Conservation (phyloP, 2,113 vertebrate species). For the Oreotrochilus melanogaster region DNA sequence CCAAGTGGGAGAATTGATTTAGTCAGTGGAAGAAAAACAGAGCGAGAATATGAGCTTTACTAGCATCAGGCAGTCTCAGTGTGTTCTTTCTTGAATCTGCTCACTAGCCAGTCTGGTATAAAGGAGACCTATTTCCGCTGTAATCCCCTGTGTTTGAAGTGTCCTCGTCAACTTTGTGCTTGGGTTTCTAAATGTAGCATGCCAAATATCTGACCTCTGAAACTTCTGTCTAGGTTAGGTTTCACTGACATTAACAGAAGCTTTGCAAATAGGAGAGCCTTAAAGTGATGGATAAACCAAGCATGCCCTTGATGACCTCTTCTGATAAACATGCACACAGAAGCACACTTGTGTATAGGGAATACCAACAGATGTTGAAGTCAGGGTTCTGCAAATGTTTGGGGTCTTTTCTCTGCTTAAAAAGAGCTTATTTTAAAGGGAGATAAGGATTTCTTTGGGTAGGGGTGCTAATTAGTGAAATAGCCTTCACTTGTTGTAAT, state of each 20-base stretch:
- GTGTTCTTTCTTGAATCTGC: conserved; percentile 20
- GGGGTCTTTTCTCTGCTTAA: conserved; percentile 4
- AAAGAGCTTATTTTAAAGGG: conserved; percentile 27
- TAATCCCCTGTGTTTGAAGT: conserved; percentile 55
- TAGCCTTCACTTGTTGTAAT: conserved; percentile 27
- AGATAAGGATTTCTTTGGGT: conserved; percentile 9
- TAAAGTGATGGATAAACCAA: conserved; percentile 64
- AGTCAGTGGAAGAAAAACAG: conserved; percentile 37
- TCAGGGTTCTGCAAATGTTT: background rate
- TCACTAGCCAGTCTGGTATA: conserved; percentile 44
- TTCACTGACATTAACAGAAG: conserved; percentile 73
- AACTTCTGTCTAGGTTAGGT: conserved; percentile 71
- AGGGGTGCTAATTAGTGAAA: conserved; percentile 67
- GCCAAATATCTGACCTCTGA: conserved; percentile 73
- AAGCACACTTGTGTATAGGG: conserved; percentile 18
- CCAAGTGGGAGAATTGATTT: conserved; percentile 17
- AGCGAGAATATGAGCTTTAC: conserved; percentile 31
- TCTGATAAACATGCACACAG: conserved; percentile 40
- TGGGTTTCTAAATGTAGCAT: conserved; percentile 69
- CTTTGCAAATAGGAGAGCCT: conserved; percentile 59
- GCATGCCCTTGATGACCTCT: conserved; percentile 59
- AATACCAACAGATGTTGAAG: conserved; percentile 44
- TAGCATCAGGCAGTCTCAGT: background rate
- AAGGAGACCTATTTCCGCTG: conserved; percentile 59
- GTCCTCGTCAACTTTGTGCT: conserved; percentile 71